Conservation (phyloP, 2,797 vertebrate genomes). For the Eleutherodactylus coqui region DNA sequence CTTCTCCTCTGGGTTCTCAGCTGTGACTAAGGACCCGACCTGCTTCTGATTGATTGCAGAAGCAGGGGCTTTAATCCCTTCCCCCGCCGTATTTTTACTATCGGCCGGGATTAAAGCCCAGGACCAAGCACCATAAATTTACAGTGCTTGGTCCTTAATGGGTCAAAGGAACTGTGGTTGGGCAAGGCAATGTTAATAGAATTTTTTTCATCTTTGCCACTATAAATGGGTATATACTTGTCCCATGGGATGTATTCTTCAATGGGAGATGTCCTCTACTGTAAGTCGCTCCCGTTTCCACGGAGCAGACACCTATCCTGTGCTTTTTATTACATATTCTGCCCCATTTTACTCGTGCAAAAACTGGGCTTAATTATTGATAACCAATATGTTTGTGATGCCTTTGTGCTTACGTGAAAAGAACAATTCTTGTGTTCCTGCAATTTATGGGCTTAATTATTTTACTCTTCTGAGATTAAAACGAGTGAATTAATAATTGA, state of each 20-base stretch:
- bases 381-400: neutral
- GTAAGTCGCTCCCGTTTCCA: neutral
- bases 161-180: neutral
- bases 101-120: too few species aligned
- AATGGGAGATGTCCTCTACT: neutral
- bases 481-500: conserved; percentile 4
- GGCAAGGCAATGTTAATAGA: neutral
- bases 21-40: too few species aligned
- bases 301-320: neutral
- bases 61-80: too few species aligned
- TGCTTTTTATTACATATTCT: neutral
- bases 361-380: neutral
- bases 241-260: neutral
- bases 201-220: neutral
- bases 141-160: too few species aligned
- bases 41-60: too few species aligned
- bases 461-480: conserved; percentile 13
- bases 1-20: too few species aligned
- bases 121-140: too few species aligned
- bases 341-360: neutral
- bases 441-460: conserved; percentile 5
- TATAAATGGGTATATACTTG: neutral
- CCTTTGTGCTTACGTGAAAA: neutral
- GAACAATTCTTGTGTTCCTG: neutral
- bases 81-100: too few species aligned